Conservation (phyloP, 2,797 vertebrate genomes). For the Phalanger gymnotis region DNA sequence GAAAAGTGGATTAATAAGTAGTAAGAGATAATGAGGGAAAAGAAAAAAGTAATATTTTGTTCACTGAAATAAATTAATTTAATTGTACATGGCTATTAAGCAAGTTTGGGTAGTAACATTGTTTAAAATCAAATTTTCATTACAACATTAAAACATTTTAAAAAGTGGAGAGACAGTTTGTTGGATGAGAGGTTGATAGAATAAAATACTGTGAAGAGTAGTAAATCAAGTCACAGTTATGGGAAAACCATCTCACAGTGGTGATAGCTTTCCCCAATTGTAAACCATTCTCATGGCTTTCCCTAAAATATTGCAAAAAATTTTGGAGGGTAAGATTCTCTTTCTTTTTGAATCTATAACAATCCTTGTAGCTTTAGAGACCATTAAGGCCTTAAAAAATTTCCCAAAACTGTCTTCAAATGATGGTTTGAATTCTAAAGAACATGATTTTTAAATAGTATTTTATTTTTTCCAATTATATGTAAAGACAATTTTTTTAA, state of each 20-base stretch:
- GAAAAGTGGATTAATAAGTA: not conserved
- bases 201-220: not conserved
- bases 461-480: not conserved
- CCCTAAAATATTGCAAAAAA: not conserved
- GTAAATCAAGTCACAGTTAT: not conserved
- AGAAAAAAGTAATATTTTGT: not conserved
- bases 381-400: not conserved
- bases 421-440: not conserved
- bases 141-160: not conserved
- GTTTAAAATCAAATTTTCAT: not conserved
- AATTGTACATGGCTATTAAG: not conserved
- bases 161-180: not conserved
- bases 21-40: not conserved
- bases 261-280: not conserved
- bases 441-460: not conserved
- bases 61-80: not conserved
- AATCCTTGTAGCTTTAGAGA: not conserved
- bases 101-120: not conserved
- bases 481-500: not conserved
- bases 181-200: not conserved
- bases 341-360: not conserved
- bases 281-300: not conserved
- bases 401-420: not conserved
- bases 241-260: not conserved
- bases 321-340: not conserved